phyloP scores from a whole-genome alignment of 2,113 vertebrate species.

The Todiramphus chloris region DNA sequence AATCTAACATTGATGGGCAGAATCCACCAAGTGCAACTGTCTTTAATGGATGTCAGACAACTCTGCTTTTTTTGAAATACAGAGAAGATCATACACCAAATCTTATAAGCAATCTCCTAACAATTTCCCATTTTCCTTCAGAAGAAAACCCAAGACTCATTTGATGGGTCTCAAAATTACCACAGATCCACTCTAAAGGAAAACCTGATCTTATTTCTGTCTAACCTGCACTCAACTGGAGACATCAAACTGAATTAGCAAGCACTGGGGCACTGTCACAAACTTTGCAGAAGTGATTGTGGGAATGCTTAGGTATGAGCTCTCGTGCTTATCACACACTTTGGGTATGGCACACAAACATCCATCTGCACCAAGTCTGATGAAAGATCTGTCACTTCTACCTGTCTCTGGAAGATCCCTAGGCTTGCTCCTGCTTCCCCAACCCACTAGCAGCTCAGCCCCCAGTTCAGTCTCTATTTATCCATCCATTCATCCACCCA shows the following conservation, averaged over 20 bases:
- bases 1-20: background rate
- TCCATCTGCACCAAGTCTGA: background rate
- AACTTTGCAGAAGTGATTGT: fast-evolving
- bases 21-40: background rate
- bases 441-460: background rate
- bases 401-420: background rate
- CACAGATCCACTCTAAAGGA: background rate
- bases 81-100: background rate
- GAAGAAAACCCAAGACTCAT: background rate
- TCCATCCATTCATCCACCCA: too few relatives aligned
- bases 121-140: background rate
- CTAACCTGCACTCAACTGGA: background rate
- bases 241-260: background rate
- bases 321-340: background rate
- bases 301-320: background rate
- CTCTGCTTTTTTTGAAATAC: background rate
- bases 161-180: background rate
- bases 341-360: background rate
- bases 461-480: background rate
- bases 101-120: background rate
- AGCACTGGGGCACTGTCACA: background rate
- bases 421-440: background rate
- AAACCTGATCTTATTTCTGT: background rate
- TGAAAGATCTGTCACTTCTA: background rate
- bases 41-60: background rate